Percentiles rank a stretch among this genome's conserved stretches.
Evolutionary conservation across 2,888 invertebrate genomes (phyloP).

Genomic region (Aphodius sticticus): DNA sequence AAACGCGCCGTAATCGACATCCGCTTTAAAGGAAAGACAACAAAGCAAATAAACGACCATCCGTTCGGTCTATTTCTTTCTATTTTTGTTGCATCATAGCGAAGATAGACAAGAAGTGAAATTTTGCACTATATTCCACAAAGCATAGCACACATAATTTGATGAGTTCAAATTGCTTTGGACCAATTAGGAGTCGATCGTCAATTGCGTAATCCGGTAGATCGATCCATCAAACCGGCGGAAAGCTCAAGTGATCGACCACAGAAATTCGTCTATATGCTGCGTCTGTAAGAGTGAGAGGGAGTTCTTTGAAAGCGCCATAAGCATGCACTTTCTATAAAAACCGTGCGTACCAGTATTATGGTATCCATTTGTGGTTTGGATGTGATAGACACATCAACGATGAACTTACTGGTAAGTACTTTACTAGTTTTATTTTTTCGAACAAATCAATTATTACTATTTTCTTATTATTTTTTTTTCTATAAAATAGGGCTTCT

Average conservation of each 20-base stretch:
- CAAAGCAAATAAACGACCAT: background rate
- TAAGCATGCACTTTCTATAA: conserved; percentile 51
- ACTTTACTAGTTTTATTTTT: background rate
- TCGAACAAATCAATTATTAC: conserved; percentile 12
- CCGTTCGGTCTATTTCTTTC: conserved; percentile 4
- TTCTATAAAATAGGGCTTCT: too few relatives aligned
- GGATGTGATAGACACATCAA: conserved; percentile 43
- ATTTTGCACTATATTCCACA: background rate
- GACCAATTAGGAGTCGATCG: background rate
- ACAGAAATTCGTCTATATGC: background rate
- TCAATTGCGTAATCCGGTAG: background rate
- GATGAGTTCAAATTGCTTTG: background rate
- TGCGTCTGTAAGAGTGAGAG: background rate
- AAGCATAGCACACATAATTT: background rate
- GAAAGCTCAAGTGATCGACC: background rate
- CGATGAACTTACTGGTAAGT: conserved; percentile 61
- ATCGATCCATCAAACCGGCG: background rate
- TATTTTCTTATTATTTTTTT: background rate
- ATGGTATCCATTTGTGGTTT: conserved; percentile 53
- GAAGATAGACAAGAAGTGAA: background rate
- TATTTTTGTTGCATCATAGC: background rate
- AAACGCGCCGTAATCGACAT: background rate
- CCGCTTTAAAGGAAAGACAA: background rate
- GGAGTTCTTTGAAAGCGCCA: conserved; percentile 51
- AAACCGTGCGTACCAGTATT: conserved; percentile 46